phyloP scores from a whole-genome alignment of 1,140 invertebrate genomes.

The Augochlora pura region DNA sequence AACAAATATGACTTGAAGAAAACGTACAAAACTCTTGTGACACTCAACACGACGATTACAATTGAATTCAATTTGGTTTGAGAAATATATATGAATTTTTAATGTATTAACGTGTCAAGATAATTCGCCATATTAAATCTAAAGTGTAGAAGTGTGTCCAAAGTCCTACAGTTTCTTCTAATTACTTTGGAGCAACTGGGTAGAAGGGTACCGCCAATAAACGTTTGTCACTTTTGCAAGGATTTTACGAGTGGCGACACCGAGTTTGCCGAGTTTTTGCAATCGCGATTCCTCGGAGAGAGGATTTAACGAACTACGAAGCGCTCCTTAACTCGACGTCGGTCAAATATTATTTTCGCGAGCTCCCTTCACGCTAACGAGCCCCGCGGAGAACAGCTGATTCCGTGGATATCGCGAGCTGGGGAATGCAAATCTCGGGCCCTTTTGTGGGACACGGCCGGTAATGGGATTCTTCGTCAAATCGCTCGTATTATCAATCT shows the following conservation, averaged over 20 bases:
- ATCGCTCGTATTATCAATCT: neutral
- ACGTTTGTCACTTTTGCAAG: constrained; percentile 9
- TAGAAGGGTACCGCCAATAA: neutral
- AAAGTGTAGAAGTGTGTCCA: no score
- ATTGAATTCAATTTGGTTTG: no score
- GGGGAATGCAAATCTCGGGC: constrained; percentile 20
- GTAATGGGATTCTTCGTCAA: neutral
- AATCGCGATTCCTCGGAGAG: neutral
- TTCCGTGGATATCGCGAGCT: constrained; percentile 3
- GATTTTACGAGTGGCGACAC: neutral
- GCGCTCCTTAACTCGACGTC: constrained; percentile 28
- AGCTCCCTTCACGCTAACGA: constrained; percentile 32
- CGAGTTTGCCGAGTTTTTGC: constrained; percentile 19
- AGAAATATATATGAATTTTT: no score
- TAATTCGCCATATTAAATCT: no score
- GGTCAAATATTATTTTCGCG: constrained; percentile 52
- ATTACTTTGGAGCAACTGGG: no score
- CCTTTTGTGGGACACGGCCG: neutral
- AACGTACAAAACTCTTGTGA: no score
- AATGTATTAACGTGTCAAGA: no score
- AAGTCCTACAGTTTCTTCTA: no score
- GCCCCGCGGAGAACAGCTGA: constrained; percentile 25
- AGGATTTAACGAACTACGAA: constrained; percentile 33
- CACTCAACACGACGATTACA: no score
- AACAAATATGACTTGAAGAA: no score